These are phyloP conservation scores for Huso huso DNA, from an alignment of 2,797 vertebrate species.

Conservation along the genomic window DNA sequence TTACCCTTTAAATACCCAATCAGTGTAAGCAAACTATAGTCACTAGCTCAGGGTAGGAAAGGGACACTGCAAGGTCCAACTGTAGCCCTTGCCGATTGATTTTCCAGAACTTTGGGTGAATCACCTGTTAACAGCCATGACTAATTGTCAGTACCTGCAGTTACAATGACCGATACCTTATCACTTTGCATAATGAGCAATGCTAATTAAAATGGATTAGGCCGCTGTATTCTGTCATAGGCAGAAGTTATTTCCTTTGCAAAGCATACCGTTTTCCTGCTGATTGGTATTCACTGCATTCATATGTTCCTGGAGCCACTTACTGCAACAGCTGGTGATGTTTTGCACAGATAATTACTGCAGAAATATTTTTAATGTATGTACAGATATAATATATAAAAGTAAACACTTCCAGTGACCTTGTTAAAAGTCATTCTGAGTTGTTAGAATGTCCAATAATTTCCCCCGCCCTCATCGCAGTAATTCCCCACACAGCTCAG, in stretches of 20 bases:
- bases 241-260: constrained; percentile 45
- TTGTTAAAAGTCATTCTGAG: constrained; percentile 45
- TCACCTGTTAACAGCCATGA: constrained; percentile 37
- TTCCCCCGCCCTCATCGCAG: too few species aligned
- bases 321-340: constrained; percentile 21
- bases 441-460: constrained; percentile 21
- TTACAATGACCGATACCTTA: constrained; percentile 71
- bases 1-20: too few species aligned
- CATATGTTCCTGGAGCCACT: constrained; percentile 8
- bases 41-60: background rate
- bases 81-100: too few species aligned
- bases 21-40: too few species aligned
- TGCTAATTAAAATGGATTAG: constrained; percentile 73
- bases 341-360: constrained; percentile 25
- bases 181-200: constrained; percentile 63
- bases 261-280: constrained; percentile 51
- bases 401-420: constrained; percentile 38
- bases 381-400: constrained; percentile 12
- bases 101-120: too few species aligned
- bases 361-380: constrained; percentile 26
- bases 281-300: constrained; percentile 35
- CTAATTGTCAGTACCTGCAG: constrained; percentile 68
- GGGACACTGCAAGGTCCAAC: background rate
- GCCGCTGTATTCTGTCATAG: constrained; percentile 52
- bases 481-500: too few species aligned